Base-by-base conservation (phyloP, 2,113 vertebrate species). In the Silurus glanis region DNA sequence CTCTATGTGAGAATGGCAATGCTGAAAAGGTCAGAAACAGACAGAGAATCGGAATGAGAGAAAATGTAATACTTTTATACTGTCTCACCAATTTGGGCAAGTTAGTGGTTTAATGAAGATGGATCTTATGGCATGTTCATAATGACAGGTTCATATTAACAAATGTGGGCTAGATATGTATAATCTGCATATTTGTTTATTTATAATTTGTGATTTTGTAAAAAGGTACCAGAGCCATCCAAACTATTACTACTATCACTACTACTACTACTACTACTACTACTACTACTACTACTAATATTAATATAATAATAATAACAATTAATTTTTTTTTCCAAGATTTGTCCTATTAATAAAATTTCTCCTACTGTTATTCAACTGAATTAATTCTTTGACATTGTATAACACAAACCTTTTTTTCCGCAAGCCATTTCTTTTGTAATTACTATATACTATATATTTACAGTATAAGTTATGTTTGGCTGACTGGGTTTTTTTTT, bases 1-100 rank as follows among this genome's bases (percentile, higher is more conserved):
- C 49, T 80, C 16, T 78, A 59, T 82, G 16, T 88, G 37, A 84
- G 66, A 81, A 69, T 28, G 61, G 89, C 79, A 84, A 13, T 84
- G 21, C 55, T 58, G 79, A 85, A 88, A 89, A 90, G 87, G 85
- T 90, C 87, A 88, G 23, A 83, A 61, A 7, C 64, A 67, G 62
- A 49, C 56, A 58, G 58, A 83, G 80, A 85, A 80, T 87, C 72
- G 45, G 59, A 89, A 89, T 83, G 66, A 88, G 87, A 79, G 28
- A 85, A 83, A 74, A 81, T 37, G 49, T 67, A 21, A 21, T 28
- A 23, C 28, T 4, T 76, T 62, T 5, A 56, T 9, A 56, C 25
- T 21, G n/a, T 55, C 76, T 83, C 58, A 83, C 80, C 28, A 83
- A 9, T 53, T 25, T 76, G 37, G 28, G 25, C 14, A 53, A 49